Base-by-base conservation (phyloP, 2,797 vertebrate genomes). In the Spea hammondii region DNA sequence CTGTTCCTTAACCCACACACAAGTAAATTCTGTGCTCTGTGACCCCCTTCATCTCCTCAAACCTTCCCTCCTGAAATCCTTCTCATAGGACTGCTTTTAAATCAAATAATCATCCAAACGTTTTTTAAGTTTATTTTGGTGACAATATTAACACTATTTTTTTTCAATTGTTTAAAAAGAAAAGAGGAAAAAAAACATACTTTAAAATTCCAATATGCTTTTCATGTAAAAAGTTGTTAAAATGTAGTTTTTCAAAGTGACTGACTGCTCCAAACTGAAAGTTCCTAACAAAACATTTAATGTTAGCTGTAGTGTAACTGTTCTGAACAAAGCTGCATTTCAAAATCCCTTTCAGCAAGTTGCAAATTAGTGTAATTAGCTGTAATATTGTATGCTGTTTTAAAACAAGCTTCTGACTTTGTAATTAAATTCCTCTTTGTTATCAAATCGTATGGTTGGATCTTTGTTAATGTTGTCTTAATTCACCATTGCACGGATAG, bases 281-380 rank as follows among this genome's bases (percentile, higher is more conserved):
- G 86, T 90, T 91, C 89, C 90, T 91, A 90, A 78, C 11, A 72
- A 70, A 69, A 62, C 17, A 46, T 88, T 79, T 76, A 89, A 89
- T 88, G 94, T 84, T 91, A 95, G 93, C 92, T 94, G 93, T 95
- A 96, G 96, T 98, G 96, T 95, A 96, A 97, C 95, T 97, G 95
- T 97, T 95, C 96, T 95, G 96, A 91, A 94, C 89, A 96, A 98
- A 96, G 96, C 96, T 99, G 97, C 96, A 98, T 99, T 98, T 99
- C 96, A 99, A 99, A 98, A 98, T 98, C 91, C 92, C 86, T 87
- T 86, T 82, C 49, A 66, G 87, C 82, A 80, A 70, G 66, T 67
- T 86, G 87, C 82, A 80, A 70, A 60, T 67, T 86, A 91, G 82
- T 85, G 84, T 90, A 88, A 79, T 83, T 92, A 92, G 92, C 79